Percentiles rank a stretch among this genome's conserved stretches.
Evolutionary conservation across 2,888 invertebrate species (phyloP).

Genomic region (Eulithis prunata): DNA sequence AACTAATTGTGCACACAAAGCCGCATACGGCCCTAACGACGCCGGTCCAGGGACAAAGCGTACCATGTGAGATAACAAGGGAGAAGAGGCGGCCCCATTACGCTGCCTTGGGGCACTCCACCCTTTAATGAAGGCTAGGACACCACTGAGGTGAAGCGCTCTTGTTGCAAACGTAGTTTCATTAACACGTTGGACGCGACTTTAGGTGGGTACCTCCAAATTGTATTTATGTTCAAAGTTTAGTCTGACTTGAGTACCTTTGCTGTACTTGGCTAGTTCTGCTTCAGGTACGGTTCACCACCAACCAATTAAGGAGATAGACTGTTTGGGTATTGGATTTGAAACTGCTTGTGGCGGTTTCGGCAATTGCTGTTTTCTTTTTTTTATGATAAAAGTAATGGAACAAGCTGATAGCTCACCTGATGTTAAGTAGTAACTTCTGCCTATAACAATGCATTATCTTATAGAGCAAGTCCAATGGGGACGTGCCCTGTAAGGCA

Average conservation of each 20-base stretch:
- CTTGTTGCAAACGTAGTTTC: constrained; percentile 56
- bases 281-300: constrained; percentile 1
- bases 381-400: too few species aligned
- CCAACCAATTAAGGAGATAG: background rate
- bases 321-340: background rate
- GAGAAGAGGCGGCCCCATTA: constrained; percentile 72
- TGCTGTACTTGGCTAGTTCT: constrained; percentile 19
- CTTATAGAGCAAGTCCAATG: too few species aligned
- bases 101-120: constrained; percentile 64
- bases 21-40: constrained; percentile 51
- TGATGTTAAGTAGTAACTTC: too few species aligned
- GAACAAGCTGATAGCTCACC: too few species aligned
- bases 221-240: constrained; percentile 32
- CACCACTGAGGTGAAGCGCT: constrained; percentile 59
- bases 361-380: background rate
- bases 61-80: constrained; percentile 69
- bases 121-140: constrained; percentile 61
- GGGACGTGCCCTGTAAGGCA: too few species aligned
- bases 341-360: background rate
- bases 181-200: constrained; percentile 52
- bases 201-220: constrained; percentile 36
- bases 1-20: constrained; percentile 74
- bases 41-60: constrained; percentile 55
- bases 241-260: constrained; percentile 22
- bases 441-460: too few species aligned